Percentiles rank a stretch among this genome's conserved stretches.
phyloP scores from a whole-genome alignment of 2,113 vertebrate genomes.

The Gasterosteus nipponicus region DNA sequence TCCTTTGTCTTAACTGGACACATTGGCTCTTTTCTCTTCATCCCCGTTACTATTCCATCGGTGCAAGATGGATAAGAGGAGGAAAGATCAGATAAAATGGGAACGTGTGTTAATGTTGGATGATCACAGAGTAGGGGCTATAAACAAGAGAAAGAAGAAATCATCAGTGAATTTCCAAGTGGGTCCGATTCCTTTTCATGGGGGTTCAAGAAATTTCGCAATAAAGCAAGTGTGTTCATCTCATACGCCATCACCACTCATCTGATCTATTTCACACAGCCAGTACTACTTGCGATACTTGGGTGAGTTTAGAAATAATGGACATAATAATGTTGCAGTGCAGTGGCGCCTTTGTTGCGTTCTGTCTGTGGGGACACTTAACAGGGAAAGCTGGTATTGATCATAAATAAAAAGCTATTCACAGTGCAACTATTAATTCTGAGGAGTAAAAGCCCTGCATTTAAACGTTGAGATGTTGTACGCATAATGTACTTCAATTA shows the following conservation, averaged over 20 bases:
- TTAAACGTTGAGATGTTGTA: no score
- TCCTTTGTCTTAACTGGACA: constrained; percentile 18
- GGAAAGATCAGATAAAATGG: background rate
- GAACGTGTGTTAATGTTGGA: constrained; percentile 10
- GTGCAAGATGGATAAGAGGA: background rate
- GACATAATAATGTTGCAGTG: background rate
- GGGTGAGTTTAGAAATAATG: background rate
- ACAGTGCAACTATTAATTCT: background rate
- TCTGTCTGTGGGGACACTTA: background rate
- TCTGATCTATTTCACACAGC: background rate
- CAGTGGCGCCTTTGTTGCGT: background rate
- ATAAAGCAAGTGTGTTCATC: background rate
- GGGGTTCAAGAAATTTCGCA: background rate
- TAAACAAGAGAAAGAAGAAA: background rate
- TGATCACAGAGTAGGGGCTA: background rate
- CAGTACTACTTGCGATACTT: background rate
- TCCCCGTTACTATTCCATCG: constrained; percentile 1
- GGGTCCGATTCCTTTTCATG: background rate
- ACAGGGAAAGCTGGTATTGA: background rate
- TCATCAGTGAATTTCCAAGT: background rate
- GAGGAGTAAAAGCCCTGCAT: no score
- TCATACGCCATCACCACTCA: background rate
- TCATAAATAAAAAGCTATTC: no score
- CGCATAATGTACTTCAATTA: no score
- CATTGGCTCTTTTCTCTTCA: constrained; percentile 2